Evolutionary conservation across 2,113 vertebrate genomes (phyloP), one percentile per base, ranked within the genome.

Genomic region (Nyctibius bracteatus): DNA sequence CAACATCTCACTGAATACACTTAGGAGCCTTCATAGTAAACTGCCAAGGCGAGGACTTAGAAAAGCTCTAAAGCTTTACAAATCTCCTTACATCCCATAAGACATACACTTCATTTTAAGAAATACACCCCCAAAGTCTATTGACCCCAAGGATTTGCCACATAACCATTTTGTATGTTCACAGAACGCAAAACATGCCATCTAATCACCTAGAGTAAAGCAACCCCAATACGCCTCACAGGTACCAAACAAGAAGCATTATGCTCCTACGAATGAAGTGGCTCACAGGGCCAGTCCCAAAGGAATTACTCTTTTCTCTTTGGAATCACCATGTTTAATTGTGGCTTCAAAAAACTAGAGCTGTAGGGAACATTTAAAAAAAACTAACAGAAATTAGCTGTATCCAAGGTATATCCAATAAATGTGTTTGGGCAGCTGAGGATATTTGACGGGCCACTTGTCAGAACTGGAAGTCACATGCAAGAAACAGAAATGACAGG

Each of bases 1-100:
- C 92, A 96, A 59, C 79, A 90, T 93, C 88, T 94, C 94, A 83
- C 94, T 94, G 95, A 96, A 97, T 93, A 96, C 74, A 94, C 94
- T 96, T 85, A 93, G 66, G 61, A 77, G 54, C 78, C 74, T 91
- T 88, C 58, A 87, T 33, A 91, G 87, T 62, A 93, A 96, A 94
- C 58, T 91, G 94, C 31, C 73, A 92, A 91, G 52, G 89, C 0
- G 1, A 91, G 66, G 52, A 72, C 72, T 84, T 52, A 41, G 43
- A 86, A 92, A 93, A 52, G 68, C 80, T 94, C 47, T 95, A 84
- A 94, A 91, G 47, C 55, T 93, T 94, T 78, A 86, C 72, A 86
- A 57, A 92, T 79, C 63, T 90, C 27, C 46, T 52, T 54, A 85
- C 1, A 0, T 41, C 81, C 58, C 46, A 12, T 24, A 90, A 93